Conservation (phyloP, 2,888 invertebrate species). For the Drosophila subsilvestris region DNA sequence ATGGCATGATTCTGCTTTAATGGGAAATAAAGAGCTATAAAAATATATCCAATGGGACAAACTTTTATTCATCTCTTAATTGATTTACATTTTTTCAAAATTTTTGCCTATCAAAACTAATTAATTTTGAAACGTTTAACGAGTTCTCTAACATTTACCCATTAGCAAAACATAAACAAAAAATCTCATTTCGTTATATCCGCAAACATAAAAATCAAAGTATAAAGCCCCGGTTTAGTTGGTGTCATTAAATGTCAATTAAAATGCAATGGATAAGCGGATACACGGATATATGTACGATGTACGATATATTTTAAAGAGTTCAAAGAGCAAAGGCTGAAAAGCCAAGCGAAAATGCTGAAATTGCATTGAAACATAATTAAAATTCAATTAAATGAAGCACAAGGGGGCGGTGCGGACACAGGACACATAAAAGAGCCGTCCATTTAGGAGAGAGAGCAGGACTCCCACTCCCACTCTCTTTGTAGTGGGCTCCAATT, state of each 20-base stretch:
- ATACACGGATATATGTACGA: slow-evolving; percentile 58
- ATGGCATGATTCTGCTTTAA: neutral
- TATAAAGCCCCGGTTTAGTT: slow-evolving; percentile 50
- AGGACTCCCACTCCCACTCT: neutral
- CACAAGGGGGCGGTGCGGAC: slow-evolving; percentile 12
- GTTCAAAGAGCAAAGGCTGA: slow-evolving; percentile 41
- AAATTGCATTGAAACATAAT: slow-evolving; percentile 57
- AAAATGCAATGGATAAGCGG: slow-evolving; percentile 55
- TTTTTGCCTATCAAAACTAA: neutral
- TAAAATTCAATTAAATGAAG: slow-evolving; percentile 74
- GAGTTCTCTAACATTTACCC: too few relatives aligned
- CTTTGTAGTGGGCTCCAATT: slow-evolving; percentile 8
- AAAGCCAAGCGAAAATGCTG: slow-evolving; percentile 36
- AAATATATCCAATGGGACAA: too few relatives aligned
- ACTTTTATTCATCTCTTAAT: neutral
- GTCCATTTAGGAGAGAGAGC: neutral
- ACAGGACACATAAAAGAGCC: slow-evolving; percentile 53
- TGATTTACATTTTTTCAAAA: neutral
- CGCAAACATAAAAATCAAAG: slow-evolving; percentile 30
- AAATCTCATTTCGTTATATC: neutral
- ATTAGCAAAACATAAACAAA: neutral
- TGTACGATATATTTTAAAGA: slow-evolving; percentile 45
- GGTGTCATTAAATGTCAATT: slow-evolving; percentile 70
- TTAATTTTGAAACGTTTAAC: neutral
- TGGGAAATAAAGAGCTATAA: neutral